Conservation (phyloP, 23 tunicate genomes). For the Oikopleura vanhoeffeni region DNA sequence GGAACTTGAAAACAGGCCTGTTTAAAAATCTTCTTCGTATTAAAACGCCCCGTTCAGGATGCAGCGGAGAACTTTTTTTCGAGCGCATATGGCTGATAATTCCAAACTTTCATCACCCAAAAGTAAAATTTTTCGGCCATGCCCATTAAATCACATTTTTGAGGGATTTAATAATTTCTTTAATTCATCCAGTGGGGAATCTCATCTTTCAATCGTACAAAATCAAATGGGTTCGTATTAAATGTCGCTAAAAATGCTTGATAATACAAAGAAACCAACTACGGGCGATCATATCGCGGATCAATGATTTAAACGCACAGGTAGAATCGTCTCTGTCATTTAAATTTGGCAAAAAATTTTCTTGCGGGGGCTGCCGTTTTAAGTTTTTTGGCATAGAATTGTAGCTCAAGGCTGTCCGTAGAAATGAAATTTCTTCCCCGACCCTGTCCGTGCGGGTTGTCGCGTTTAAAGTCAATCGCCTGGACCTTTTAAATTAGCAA, state of each 20-base stretch:
- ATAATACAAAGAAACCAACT: too few relatives aligned
- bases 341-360: too few relatives aligned
- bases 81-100: slow-evolving; percentile 29
- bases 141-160: slow-evolving; percentile 24
- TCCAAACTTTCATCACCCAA: slow-evolving; percentile 23
- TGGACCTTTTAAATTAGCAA: too few relatives aligned
- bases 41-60: slow-evolving; percentile 60
- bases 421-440: too few relatives aligned
- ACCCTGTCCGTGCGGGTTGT: too few relatives aligned
- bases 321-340: too few relatives aligned
- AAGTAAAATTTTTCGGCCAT: slow-evolving; percentile 44
- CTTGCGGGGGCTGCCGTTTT: too few relatives aligned
- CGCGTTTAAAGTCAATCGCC: too few relatives aligned
- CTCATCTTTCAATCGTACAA: not conserved
- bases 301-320: not conserved
- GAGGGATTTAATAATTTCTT: not conserved
- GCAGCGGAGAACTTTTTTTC: slow-evolving; percentile 34
- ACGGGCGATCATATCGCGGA: too few relatives aligned
- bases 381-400: too few relatives aligned
- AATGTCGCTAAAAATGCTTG: too few relatives aligned
- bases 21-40: slow-evolving; percentile 22
- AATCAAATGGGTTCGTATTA: not conserved
- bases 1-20: not conserved
- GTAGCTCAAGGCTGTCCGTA: too few relatives aligned
- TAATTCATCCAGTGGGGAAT: not conserved